phyloP scores from a whole-genome alignment of 2,797 vertebrate genomes.

The Typhlichthys eigenmanni region DNA sequence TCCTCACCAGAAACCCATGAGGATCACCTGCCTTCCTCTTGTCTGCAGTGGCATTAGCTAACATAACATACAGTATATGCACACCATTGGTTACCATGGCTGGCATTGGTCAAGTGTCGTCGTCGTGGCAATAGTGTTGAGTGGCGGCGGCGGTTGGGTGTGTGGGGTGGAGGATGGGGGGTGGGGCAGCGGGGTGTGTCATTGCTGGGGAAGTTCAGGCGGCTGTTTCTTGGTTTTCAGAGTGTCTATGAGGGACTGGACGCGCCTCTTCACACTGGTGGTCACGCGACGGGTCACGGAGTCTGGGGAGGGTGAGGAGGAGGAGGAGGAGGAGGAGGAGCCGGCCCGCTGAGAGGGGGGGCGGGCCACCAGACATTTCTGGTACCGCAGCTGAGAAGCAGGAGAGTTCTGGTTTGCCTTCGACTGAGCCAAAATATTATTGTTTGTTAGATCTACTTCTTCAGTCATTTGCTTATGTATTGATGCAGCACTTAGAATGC shows the following conservation, averaged over 20 bases:
- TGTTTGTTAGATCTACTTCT: no score
- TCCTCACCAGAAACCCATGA: conserved; percentile 18
- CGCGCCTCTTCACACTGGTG: conserved; percentile 94
- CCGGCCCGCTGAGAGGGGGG: conserved; percentile 89
- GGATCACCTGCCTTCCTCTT: conserved; percentile 23
- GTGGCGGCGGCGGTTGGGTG: conserved; percentile 25
- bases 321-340: conserved; percentile 82
- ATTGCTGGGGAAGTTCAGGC: conserved; percentile 86
- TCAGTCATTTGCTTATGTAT: neutral
- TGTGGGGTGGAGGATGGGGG: conserved; percentile 11
- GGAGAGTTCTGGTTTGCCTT: neutral
- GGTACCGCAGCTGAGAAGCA: conserved; percentile 89
- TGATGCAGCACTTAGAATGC: neutral
- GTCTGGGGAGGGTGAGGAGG: conserved; percentile 84
- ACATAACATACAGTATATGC: conserved; percentile 55
- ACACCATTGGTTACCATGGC: conserved; percentile 65
- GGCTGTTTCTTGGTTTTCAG: conserved; percentile 96
- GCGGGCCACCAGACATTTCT: conserved; percentile 98
- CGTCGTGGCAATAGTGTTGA: conserved; percentile 56
- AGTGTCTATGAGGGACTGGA: conserved; percentile 98
- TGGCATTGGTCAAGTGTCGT: conserved; percentile 54
- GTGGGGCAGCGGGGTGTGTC: conserved; percentile 46
- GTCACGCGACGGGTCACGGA: conserved; percentile 92
- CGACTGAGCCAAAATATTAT: no score
- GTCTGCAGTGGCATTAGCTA: conserved; percentile 53